Percentiles rank a stretch among this genome's conserved stretches.
Evolutionary conservation across 2,888 invertebrate species (phyloP).

Genomic region (Sarcophaga carnaria): DNA sequence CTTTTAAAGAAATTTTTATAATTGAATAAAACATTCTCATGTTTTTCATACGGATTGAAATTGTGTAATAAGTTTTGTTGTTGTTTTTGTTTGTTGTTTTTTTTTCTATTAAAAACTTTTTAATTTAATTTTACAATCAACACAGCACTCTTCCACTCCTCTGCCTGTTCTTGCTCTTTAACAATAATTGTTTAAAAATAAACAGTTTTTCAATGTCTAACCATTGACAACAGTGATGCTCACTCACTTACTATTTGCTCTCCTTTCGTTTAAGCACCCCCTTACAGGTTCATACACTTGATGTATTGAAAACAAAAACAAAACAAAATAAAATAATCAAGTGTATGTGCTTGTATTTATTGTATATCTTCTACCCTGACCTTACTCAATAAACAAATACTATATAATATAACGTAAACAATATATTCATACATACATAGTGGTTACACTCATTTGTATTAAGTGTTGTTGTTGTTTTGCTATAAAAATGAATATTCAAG

Average conservation of each 20-base stretch:
- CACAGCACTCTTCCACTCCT: not conserved
- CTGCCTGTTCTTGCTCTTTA: constrained; percentile 3
- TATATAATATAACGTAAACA: not conserved
- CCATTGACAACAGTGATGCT: constrained; percentile 52
- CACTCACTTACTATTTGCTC: constrained; percentile 16
- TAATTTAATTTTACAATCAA: not conserved
- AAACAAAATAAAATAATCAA: not conserved
- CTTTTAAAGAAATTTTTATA: too few relatives aligned
- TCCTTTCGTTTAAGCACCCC: not conserved
- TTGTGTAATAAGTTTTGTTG: not conserved
- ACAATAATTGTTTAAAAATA: constrained; percentile 61
- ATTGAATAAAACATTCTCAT: too few relatives aligned
- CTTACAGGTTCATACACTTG: constrained; percentile 13
- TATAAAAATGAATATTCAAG: too few relatives aligned
- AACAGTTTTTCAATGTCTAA: constrained; percentile 66
- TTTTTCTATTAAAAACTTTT: constrained; percentile 7
- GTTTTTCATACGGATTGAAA: not conserved
- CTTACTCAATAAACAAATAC: constrained; percentile 58
- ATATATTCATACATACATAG: not conserved
- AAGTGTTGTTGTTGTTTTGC: constrained; percentile 18
- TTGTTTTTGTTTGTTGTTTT: not conserved
- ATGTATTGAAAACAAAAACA: constrained; percentile 12
- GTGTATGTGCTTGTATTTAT: not conserved
- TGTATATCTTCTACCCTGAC: constrained; percentile 65
- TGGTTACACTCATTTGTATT: not conserved